Percentiles rank a stretch among this genome's conserved stretches.
Conservation (phyloP, 64 coral and sea anemone species). For the Pocillopora verrucosa region DNA sequence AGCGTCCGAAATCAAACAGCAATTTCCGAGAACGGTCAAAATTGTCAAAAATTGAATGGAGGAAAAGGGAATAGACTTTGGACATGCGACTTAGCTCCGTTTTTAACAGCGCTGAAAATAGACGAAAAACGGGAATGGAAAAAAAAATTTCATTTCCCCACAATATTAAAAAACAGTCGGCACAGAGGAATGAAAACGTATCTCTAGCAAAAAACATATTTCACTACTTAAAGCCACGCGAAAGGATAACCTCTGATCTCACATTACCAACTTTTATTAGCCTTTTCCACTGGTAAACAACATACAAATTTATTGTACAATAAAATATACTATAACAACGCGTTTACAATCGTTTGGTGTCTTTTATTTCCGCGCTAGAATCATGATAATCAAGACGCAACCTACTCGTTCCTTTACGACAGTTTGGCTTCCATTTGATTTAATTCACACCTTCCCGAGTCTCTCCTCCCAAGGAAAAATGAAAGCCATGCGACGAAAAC, state of each 20-base stretch:
- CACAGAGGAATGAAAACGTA: too few relatives aligned
- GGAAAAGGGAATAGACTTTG: too few relatives aligned
- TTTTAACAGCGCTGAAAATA: too few relatives aligned
- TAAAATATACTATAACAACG: slow-evolving; percentile 47
- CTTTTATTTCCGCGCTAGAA: slow-evolving; percentile 14
- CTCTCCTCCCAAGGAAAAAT: slow-evolving; percentile 1
- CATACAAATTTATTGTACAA: slow-evolving; percentile 51
- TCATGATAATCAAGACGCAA: slow-evolving; percentile 6
- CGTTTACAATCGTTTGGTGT: slow-evolving; percentile 18
- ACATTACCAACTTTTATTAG: slow-evolving; percentile 40
- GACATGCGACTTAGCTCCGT: too few relatives aligned
- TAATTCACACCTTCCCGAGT: neutral
- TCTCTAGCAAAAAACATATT: too few relatives aligned
- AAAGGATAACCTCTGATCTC: neutral
- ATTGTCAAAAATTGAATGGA: too few relatives aligned
- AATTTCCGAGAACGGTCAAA: too few relatives aligned
- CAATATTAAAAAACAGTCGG: too few relatives aligned
- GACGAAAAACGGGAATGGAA: too few relatives aligned
- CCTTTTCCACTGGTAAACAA: slow-evolving; percentile 22
- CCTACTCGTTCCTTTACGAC: neutral
- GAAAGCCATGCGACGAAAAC: slow-evolving; percentile 3
- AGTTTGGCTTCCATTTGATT: neutral
- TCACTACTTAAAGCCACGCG: too few relatives aligned
- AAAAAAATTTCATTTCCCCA: too few relatives aligned
- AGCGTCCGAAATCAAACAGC: too few relatives aligned